Evolutionary conservation across 1,140 invertebrate genomes (phyloP).

Genomic region (Odontomachus brunneus): DNA sequence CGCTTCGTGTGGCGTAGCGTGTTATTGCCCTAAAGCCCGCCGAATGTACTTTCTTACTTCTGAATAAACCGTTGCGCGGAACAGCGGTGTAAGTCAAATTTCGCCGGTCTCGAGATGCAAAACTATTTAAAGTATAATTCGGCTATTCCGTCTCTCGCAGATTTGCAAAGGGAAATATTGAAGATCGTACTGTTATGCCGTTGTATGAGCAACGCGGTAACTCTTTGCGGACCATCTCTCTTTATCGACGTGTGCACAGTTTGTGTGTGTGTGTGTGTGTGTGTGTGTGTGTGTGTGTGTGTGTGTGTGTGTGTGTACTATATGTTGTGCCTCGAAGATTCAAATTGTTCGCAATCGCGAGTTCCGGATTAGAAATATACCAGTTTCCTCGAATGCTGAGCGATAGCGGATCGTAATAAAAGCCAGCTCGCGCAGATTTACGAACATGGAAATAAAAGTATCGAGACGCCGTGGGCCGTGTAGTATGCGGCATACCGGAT

Average conservation of each 20-base stretch:
- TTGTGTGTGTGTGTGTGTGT: too few relatives aligned
- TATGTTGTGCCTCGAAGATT: not conserved
- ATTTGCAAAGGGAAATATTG: not conserved
- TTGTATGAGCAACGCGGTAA: not conserved
- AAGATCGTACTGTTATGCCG: not conserved
- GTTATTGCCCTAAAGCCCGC: constrained; percentile 4
- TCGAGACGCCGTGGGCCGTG: constrained; percentile 4
- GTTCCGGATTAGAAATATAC: constrained; percentile 32
- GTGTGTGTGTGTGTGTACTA: not conserved
- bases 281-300: not conserved
- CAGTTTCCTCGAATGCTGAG: not conserved
- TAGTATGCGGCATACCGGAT: constrained; percentile 59
- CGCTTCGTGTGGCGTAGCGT: not conserved
- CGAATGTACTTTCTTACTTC: constrained; percentile 7
- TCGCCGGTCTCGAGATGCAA: not conserved
- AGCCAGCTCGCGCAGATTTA: constrained; percentile 41
- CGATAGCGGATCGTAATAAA: constrained; percentile 23
- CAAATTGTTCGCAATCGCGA: not conserved
- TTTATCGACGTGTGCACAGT: not conserved
- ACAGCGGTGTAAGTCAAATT: not conserved
- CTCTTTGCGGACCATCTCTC: not conserved
- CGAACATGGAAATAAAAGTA: constrained; percentile 44
- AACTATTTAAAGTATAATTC: not conserved
- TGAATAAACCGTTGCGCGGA: not conserved
- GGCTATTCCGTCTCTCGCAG: not conserved